Conservation (phyloP, 2,113 vertebrate genomes). For the Pelusios castaneus region DNA sequence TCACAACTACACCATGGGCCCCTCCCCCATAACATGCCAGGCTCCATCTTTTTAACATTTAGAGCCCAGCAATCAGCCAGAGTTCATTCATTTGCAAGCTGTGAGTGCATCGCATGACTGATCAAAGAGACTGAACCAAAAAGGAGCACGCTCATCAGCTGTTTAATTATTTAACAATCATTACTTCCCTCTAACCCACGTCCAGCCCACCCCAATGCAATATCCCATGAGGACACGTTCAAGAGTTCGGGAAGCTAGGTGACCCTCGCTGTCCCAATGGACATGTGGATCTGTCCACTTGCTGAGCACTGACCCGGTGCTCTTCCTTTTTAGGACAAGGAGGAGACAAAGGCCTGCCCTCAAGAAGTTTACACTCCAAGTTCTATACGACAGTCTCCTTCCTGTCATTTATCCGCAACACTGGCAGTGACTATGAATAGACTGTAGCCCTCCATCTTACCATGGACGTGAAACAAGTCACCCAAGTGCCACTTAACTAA, state of each 20-base stretch:
- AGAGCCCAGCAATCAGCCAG: neutral
- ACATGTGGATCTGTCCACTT: neutral
- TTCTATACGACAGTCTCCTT: neutral
- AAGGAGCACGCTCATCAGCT: neutral
- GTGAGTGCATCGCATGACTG: neutral
- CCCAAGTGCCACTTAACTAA: neutral
- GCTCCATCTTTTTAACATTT: neutral
- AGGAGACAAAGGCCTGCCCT: neutral
- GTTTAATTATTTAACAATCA: neutral
- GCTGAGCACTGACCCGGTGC: neutral
- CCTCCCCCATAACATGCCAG: neutral
- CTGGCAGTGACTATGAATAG: neutral
- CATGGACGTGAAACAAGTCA: neutral
- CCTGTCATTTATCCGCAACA: slow-evolving; percentile 16
- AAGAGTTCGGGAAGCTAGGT: neutral
- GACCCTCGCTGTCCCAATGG: slow-evolving; percentile 11
- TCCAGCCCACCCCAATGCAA: neutral
- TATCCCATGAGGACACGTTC: neutral
- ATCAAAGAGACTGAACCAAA: neutral
- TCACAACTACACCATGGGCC: neutral
- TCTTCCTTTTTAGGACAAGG: neutral
- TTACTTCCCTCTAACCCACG: neutral
- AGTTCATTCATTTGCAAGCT: neutral
- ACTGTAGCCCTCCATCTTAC: slow-evolving; percentile 18
- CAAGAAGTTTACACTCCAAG: neutral